Conservation (phyloP, 92 coral and sea anemone species). For the Zoanthus sociatus region DNA sequence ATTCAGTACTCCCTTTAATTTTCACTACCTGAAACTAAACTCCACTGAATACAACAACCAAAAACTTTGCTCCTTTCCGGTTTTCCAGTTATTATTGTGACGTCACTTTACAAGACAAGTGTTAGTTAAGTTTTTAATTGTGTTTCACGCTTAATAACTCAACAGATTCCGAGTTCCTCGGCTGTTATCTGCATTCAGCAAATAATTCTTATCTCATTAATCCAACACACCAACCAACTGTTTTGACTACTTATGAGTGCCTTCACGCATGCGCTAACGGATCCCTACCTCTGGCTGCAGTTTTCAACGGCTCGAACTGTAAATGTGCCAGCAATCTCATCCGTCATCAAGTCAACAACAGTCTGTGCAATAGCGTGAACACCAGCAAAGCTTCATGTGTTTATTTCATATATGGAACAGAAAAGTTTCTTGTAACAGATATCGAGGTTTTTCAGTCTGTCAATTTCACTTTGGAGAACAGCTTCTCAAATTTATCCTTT, state of each 20-base stretch:
- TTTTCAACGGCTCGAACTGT: slow-evolving; percentile 64
- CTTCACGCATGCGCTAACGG: slow-evolving; percentile 68
- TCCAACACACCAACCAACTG: slow-evolving; percentile 1
- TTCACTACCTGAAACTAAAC: too few relatives aligned
- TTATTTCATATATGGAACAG: slow-evolving; percentile 22
- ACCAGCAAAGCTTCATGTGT: not conserved
- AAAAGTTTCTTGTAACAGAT: slow-evolving; percentile 9
- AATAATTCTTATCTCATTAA: slow-evolving; percentile 7
- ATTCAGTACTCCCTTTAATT: too few relatives aligned
- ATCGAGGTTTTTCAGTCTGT: slow-evolving; percentile 25
- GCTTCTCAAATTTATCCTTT: not conserved
- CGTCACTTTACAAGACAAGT: too few relatives aligned
- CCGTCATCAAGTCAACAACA: slow-evolving; percentile 9
- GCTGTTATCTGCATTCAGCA: slow-evolving; percentile 6
- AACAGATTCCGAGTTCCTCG: slow-evolving; percentile 40
- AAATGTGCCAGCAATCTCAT: slow-evolving; percentile 59
- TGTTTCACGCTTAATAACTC: not conserved
- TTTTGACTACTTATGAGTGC: slow-evolving; percentile 41
- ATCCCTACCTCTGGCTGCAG: slow-evolving; percentile 73
- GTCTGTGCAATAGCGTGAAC: slow-evolving; percentile 32
- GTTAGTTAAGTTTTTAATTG: too few relatives aligned
- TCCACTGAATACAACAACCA: too few relatives aligned
- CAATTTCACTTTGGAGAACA: not conserved
- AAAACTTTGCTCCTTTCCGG: too few relatives aligned
- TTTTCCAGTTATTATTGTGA: too few relatives aligned